Base-by-base conservation (phyloP, 2,113 vertebrate genomes). In the Eleginops maclovinus region DNA sequence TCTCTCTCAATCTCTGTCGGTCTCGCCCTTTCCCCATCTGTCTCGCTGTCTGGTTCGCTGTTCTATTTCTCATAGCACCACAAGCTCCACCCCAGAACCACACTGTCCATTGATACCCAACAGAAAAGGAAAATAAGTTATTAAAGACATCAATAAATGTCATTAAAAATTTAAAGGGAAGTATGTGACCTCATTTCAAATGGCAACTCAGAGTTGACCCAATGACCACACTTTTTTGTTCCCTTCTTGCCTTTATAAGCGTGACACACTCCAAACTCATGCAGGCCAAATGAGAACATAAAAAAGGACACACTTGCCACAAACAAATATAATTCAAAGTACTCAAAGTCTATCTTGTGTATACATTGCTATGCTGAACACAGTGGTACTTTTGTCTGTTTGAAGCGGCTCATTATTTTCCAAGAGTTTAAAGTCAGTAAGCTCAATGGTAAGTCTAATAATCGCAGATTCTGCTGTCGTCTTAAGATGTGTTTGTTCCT, bases 121-220 rank as follows among this genome's bases (percentile, higher is more conserved):
- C 63, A 83, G 70, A 81, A 75, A 77, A 62, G 53, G 31, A 36
- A 36, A 36, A 72, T n/a, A 87, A 75, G 69, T 60, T 90, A 92
- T 92, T 90, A 91, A 87, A 91, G 82, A 82, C 92, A 90, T 94
- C 87, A 93, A 90, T 92, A 91, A 85, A 80, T 50, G 84, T 83
- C 87, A 88, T 93, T 89, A 83, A 55, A 36, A 83, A 82, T 85
- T 81, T 55, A 2, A 78, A 26, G 71, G 76, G 77, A 87, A 82
- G 78, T n/a, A 51, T 79, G 74, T 85, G 87, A 91, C 87, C 87
- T 90, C 77, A 87, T 89, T 90, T 88, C 54, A 83, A 86, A 87
- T 40, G 49, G 80, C 75, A 84, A 63, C 75, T 74, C 26, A 10
- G 62, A 64, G 22, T 87, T 73, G 77, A 56, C 75, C 84, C 53